Conservation (phyloP, 2,797 vertebrate species). For the Coracias cyanogaster region DNA sequence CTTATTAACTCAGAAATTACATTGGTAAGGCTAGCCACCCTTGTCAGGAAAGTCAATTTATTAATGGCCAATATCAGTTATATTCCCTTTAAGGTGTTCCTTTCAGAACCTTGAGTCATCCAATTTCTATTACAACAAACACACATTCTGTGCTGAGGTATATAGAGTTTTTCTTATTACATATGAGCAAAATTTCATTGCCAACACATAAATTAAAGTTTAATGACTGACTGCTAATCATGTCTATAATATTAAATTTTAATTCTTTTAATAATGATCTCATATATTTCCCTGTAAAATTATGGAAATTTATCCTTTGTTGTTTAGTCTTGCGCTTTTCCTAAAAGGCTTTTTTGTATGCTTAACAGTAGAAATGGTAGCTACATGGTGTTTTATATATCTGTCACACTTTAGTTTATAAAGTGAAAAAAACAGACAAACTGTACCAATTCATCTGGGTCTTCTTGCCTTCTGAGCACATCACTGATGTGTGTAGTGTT, state of each 20-base stretch:
- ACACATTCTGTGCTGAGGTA: not conserved
- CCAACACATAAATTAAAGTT: constrained; percentile 9
- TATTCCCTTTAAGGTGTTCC: not conserved
- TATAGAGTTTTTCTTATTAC: not conserved
- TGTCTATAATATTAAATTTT: not conserved
- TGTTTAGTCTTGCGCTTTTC: not conserved
- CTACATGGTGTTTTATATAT: not conserved
- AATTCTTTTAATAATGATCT: not conserved
- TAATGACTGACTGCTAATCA: constrained; percentile 26
- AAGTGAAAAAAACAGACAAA: not conserved
- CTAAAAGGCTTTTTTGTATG: not conserved
- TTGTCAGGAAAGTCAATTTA: not conserved
- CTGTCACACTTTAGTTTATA: not conserved
- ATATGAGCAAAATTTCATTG: not conserved
- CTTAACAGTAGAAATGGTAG: not conserved
- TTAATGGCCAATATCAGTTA: not conserved
- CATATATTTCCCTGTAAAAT: not conserved
- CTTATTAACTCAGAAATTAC: not conserved
- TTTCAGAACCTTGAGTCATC: constrained; percentile 15
- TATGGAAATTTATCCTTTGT: not conserved
- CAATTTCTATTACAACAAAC: not conserved
- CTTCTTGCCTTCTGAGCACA: constrained; percentile 37
- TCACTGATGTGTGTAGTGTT: constrained; percentile 1
- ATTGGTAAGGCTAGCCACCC: not conserved
- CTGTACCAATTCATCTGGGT: not conserved